Evolutionary conservation across 1,140 invertebrate species (phyloP), one percentile per base, ranked within the genome.

Genomic region (Papilio helenus): DNA sequence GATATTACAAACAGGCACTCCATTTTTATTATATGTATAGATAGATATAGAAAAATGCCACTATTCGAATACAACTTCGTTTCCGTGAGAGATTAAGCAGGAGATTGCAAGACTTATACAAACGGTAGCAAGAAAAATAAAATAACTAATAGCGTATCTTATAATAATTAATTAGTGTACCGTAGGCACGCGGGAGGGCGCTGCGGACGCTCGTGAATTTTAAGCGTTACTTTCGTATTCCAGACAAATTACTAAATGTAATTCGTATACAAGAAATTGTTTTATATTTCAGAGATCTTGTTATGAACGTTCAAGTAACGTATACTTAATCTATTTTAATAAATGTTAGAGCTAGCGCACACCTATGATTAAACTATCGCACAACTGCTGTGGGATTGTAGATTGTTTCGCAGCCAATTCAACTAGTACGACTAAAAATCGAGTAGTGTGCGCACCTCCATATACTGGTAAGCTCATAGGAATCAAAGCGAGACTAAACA

Each of bases 131-230:
- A 61, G 58, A 14, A 61, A 61, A 26, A 26, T 29, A 29, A 29
- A 58, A 58, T n/a, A n/a, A 68, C 61, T 61, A 68, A 68, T 68
- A 29, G 12, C 61, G 26, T 68, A 29, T 68, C 26, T 68, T 68
- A 29, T 34, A 26, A 26, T 61, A 61, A 61, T 61, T 61, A 68
- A 29, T 68, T 68, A 29, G 10, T 7, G 26, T 29, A 7, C 14
- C 0, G 61, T 34, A 18, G 61, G 18, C 12, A 29, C 26, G 61
- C 12, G 23, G 3, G 23, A 29, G 23, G 23, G 61, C 26, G 61
- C 26, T 16, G 23, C 61, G 5, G 61, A 34, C 61, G 61, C 26
- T 65, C 29, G 26, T 68, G 61, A 68, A 68, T 68, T 68, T 34
- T 68, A 68, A 68, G 26, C 26, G 61, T 1, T 55, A 8, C 9